Conservation (phyloP, 2,888 invertebrate genomes). For the Xanthia togata region DNA sequence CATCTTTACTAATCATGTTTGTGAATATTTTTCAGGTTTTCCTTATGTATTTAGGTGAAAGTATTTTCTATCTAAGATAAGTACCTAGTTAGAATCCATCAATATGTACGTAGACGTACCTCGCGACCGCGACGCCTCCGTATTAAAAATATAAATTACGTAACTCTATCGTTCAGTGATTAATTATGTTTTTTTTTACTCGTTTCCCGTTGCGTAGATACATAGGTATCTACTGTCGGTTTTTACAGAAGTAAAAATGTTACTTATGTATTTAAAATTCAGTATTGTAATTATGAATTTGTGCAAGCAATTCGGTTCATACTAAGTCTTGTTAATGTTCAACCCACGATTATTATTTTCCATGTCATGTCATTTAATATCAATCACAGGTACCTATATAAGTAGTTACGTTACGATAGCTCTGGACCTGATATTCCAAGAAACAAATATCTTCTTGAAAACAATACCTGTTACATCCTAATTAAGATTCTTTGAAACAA, state of each 20-base stretch:
- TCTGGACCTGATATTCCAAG: background rate
- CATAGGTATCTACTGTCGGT: background rate
- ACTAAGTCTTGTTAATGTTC: background rate
- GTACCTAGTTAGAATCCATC: background rate
- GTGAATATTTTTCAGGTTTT: conserved; percentile 40
- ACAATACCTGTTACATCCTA: conserved; percentile 24
- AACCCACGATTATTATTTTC: background rate
- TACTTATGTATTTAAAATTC: background rate
- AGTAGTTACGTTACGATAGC: background rate
- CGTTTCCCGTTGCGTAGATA: background rate
- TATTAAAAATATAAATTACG: background rate
- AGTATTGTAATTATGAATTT: conserved; percentile 10
- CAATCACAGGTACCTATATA: background rate
- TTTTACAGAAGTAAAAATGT: background rate
- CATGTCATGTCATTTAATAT: background rate
- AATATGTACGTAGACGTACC: background rate
- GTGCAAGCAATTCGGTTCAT: background rate
- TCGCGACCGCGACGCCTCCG: background rate
- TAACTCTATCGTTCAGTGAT: conserved; percentile 7
- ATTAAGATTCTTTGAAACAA: conserved; percentile 31
- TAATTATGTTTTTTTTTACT: conserved; percentile 26
- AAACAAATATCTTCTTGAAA: conserved; percentile 24
- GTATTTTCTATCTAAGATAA: background rate
- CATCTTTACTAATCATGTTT: conserved; percentile 25
- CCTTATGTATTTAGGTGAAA: conserved; percentile 20